Conservation (phyloP, 2,113 vertebrate genomes). For the Tragelaphus imberbis region DNA sequence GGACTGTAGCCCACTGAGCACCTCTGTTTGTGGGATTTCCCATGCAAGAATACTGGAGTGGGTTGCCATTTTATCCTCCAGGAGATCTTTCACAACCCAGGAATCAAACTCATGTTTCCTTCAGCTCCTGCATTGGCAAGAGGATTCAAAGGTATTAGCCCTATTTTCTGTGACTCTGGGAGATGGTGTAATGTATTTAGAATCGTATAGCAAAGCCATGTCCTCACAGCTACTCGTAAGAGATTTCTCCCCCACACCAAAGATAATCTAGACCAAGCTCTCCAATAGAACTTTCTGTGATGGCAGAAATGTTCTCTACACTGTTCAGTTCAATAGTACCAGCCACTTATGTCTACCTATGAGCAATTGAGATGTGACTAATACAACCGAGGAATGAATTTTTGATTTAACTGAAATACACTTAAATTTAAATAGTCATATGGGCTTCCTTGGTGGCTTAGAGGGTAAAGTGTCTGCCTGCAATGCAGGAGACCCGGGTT, state of each 20-base stretch:
- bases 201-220: neutral
- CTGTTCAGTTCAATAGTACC: neutral
- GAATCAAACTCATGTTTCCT: neutral
- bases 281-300: neutral
- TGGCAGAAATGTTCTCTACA: neutral
- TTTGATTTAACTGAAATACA: neutral
- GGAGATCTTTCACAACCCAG: neutral
- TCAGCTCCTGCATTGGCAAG: neutral
- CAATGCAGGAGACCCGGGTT: no score
- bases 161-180: neutral
- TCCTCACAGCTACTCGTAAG: neutral
- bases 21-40: neutral
- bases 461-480: no score
- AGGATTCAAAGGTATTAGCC: neutral
- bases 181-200: neutral
- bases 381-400: neutral
- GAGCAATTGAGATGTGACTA: neutral
- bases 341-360: neutral
- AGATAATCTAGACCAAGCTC: neutral
- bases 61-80: neutral
- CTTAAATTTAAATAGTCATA: neutral
- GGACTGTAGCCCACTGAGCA: neutral
- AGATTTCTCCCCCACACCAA: neutral
- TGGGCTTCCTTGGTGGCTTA: no score
- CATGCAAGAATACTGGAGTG: neutral